Evolutionary conservation across 2,888 invertebrate species (phyloP), one percentile per base, ranked within the genome.

Genomic region (Eristalis tenax): DNA sequence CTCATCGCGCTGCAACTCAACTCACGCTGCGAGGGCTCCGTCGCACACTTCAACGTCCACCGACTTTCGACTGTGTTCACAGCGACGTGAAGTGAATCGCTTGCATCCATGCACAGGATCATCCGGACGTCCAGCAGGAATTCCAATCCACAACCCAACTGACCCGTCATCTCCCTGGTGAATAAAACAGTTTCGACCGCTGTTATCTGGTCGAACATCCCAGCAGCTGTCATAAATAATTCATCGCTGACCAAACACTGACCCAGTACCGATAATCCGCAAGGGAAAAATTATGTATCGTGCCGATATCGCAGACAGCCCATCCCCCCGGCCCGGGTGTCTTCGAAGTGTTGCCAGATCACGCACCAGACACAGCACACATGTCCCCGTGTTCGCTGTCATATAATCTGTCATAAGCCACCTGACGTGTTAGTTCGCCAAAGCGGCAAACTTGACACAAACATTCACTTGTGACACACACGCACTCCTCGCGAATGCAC

Each of bases 371-470:
- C 66, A 71, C 26, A 5, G 71, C 71, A 75, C 71, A 80, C 71
- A 78, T 81, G 81, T 77, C 64, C 73, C 68, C 69, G 75, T 87
- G 87, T 87, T 28, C 43, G n/a, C 66, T 83, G 87, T 87, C 87
- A 83, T 80, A 87, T 83, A 76, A 87, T 80, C 87, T 87, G 87
- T 87, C 87, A 87, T 87, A 87, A 87, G 73, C 64, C 87, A 87
- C 87, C 83, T 80, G 83, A 87, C 68, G 87, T 77, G 75, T 83
- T 38, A 70, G 74, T 75, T 79, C 43, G 68, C 69, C 50, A 66
- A 80, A 87, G 83, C 87, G 83, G 79, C 79, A 79, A 83, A 75
- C 83, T 74, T 83, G 86, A 86, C 86, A 83, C 78, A 74, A 71
- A 71, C 86, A 75, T 75, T 77, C 77, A 77, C 73, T 77, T 70